Evolutionary conservation across 2,113 vertebrate species (phyloP).

Genomic region (Dendropsophus ebraccatus): DNA sequence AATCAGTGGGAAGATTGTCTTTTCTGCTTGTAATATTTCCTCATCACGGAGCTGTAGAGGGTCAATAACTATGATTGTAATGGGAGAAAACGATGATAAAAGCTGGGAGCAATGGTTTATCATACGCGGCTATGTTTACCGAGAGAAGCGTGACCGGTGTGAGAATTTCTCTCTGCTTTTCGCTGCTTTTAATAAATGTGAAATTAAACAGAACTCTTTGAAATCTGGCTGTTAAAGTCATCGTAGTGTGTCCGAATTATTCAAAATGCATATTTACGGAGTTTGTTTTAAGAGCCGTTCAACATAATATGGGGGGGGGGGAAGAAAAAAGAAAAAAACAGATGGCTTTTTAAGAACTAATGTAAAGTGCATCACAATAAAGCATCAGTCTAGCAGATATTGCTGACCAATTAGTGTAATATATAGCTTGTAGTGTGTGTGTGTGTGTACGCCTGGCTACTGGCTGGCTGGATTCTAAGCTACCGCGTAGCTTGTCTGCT

Average conservation of each 20-base stretch:
- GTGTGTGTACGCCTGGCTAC: neutral
- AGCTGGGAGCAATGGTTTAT: neutral
- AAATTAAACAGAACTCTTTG: constrained; percentile 34
- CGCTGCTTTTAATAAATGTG: constrained; percentile 19
- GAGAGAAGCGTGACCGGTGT: neutral
- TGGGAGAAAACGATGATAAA: neutral
- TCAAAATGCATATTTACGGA: constrained; percentile 27
- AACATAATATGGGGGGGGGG: no score
- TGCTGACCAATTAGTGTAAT: constrained; percentile 45
- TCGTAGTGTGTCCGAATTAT: constrained; percentile 21
- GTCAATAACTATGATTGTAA: constrained; percentile 30
- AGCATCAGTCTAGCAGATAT: constrained; percentile 37
- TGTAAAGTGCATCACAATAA: constrained; percentile 54
- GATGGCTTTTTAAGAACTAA: constrained; percentile 49
- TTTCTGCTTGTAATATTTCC: constrained; percentile 4
- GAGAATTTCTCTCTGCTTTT: neutral
- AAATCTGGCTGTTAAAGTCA: constrained; percentile 37
- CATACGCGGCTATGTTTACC: neutral
- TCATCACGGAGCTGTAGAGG: constrained; percentile 3
- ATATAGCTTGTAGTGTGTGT: constrained; percentile 15
- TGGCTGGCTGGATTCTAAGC: neutral
- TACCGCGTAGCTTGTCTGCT: neutral
- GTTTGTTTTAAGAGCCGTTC: neutral
- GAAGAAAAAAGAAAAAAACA: constrained; percentile 41
- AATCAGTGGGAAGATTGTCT: constrained; percentile 22